Evolutionary conservation across 2,797 vertebrate species (phyloP).

Genomic region (Leucoraja ocellata): DNA sequence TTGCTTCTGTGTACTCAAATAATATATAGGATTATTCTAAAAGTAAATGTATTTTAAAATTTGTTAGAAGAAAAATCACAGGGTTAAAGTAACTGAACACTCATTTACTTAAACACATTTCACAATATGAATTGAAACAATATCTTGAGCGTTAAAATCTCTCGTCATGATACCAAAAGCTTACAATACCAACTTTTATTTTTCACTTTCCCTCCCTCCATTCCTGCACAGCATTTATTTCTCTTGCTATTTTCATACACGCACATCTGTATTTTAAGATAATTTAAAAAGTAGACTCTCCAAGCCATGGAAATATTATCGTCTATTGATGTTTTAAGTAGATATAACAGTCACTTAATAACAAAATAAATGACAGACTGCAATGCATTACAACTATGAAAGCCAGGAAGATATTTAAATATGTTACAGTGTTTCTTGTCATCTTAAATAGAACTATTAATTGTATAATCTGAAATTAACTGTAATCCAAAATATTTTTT

Average conservation of each 20-base stretch:
- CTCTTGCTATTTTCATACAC: neutral
- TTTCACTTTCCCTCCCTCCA: too few relatives aligned
- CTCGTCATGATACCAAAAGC: neutral
- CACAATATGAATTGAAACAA: neutral
- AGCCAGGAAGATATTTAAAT: neutral
- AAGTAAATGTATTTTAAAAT: neutral
- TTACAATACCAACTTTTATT: neutral
- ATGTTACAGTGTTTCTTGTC: neutral
- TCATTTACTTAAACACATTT: neutral
- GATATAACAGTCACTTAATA: neutral
- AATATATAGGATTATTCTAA: neutral
- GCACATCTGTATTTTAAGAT: neutral
- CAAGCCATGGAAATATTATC: neutral
- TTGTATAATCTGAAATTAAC: neutral
- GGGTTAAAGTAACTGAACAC: neutral
- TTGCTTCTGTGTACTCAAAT: neutral
- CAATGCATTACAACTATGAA: neutral
- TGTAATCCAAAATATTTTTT: neutral
- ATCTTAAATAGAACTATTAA: neutral
- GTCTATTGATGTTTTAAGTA: neutral
- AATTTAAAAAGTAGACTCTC: neutral
- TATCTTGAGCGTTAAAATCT: neutral
- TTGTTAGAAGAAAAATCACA: neutral
- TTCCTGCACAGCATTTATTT: neutral
- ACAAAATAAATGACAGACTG: neutral